phyloP scores from a whole-genome alignment of 2,888 invertebrate genomes.

The Scaptomyza flava region DNA sequence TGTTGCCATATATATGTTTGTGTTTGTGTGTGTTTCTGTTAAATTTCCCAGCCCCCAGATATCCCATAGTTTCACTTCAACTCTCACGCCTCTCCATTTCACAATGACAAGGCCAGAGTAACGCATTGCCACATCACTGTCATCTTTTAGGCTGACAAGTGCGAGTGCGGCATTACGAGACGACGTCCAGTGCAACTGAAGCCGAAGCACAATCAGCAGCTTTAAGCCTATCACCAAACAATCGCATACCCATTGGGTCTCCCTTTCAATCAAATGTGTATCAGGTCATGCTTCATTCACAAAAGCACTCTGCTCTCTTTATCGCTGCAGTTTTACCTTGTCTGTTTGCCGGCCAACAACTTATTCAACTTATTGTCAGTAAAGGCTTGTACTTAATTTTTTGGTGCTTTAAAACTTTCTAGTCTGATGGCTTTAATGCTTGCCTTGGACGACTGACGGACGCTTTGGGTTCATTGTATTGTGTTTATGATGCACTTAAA shows the following conservation, averaged over 20 bases:
- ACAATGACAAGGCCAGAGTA: constrained; percentile 37
- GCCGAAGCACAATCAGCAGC: constrained; percentile 9
- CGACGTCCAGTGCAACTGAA: constrained; percentile 42
- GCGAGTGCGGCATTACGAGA: constrained; percentile 70
- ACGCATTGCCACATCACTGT: constrained; percentile 69
- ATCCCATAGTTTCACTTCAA: constrained; percentile 6
- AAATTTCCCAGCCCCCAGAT: constrained; percentile 1
- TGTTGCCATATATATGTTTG: constrained; percentile 60
- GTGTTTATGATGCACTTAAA: constrained; percentile 76
- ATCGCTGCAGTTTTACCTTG: constrained; percentile 15
- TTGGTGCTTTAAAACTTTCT: constrained; percentile 26
- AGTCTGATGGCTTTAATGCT: constrained; percentile 8
- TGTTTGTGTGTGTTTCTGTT: neutral
- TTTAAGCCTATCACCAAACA: neutral
- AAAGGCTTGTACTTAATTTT: constrained; percentile 25
- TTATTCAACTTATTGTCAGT: constrained; percentile 55
- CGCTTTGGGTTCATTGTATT: constrained; percentile 57
- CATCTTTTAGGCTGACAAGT: constrained; percentile 77
- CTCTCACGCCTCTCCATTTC: constrained; percentile 1
- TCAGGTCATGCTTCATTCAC: neutral
- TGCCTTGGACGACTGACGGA: constrained; percentile 3
- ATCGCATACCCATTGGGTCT: neutral
- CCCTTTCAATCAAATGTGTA: neutral
- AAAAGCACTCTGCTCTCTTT: neutral
- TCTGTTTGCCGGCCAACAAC: constrained; percentile 9